phyloP scores from a whole-genome alignment of 2,113 vertebrate genomes.

The Zapornia atra region DNA sequence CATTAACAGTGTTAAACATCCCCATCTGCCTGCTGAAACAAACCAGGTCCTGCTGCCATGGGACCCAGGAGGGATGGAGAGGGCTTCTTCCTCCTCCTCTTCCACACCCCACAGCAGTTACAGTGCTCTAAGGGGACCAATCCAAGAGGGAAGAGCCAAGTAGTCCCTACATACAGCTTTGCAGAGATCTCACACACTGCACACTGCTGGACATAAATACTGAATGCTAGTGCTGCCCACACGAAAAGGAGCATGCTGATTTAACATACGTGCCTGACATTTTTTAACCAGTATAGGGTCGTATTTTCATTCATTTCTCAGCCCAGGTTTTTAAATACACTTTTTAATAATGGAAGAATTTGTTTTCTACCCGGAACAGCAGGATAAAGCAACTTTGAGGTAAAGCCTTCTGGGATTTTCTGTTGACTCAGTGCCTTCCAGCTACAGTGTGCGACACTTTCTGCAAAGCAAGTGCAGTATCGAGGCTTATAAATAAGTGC shows the following conservation, averaged over 20 bases:
- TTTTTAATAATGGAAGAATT: background rate
- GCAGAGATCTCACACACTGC: background rate
- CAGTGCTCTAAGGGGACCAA: background rate
- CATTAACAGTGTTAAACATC: background rate
- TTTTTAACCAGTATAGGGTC: background rate
- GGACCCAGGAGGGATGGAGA: background rate
- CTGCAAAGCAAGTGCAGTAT: background rate
- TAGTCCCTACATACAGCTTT: background rate
- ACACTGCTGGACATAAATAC: background rate
- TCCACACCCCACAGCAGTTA: background rate
- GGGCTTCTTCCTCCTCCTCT: background rate
- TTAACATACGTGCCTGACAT: background rate
- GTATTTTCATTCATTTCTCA: background rate
- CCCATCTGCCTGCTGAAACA: background rate
- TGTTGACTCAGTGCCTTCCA: conserved; percentile 30
- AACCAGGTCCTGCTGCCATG: background rate
- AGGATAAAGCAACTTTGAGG: background rate
- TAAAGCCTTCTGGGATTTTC: background rate
- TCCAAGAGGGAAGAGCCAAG: background rate
- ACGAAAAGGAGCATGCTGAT: background rate
- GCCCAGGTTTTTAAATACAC: background rate
- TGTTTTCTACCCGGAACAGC: background rate
- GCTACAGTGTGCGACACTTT: background rate
- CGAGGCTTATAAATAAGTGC: background rate
- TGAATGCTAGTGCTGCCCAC: background rate